Evolutionary conservation across 2,113 vertebrate genomes (phyloP), one percentile per base, ranked within the genome.

Genomic region (Bostrychus sinensis): DNA sequence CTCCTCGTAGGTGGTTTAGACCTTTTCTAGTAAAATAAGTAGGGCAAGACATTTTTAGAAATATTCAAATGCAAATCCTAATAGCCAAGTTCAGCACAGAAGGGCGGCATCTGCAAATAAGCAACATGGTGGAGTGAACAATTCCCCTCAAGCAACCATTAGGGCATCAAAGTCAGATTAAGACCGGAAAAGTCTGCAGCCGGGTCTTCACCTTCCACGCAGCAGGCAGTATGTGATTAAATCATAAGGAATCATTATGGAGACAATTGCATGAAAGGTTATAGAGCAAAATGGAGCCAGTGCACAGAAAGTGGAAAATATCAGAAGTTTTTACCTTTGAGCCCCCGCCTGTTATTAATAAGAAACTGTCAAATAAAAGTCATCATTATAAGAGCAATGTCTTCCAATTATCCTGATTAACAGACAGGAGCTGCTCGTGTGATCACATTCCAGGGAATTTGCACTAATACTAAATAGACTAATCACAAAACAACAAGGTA

Each of bases 101-200:
- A 75, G 53, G 62, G 77, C 67, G 70, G 62, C 62, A 34, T 78
- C 69, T 65, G 56, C 46, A 68, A 19, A 70, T 37, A 34, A 20
- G 25, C 70, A 43, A 60, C 34, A 38, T 54, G 70, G 43, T 48
- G 9, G 37, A 43, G 19, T 62, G 59, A 82, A 67, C 63, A 75
- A 41, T 62, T 71, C 17, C 67, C 77, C 69, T 82, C 20, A 41
- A 42, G 76, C 74, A 32, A 68, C 70, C 70, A 80, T 62, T 60
- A 72, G 26, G 62, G 36, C 59, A 62, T 36, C 63, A 63, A 23
- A 32, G 62, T 71, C 26, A 2, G 22, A 45, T 66, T 34, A 46
- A 64, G 41, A 26, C 32, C 12, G 19, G 20, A 45, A 51, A 53
- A 58, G 41, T 56, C 72, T 53, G 45, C 48, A 56, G 72, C 11